Base-by-base conservation (phyloP, 2,888 invertebrate genomes). In the Drosophila quinaria region DNA sequence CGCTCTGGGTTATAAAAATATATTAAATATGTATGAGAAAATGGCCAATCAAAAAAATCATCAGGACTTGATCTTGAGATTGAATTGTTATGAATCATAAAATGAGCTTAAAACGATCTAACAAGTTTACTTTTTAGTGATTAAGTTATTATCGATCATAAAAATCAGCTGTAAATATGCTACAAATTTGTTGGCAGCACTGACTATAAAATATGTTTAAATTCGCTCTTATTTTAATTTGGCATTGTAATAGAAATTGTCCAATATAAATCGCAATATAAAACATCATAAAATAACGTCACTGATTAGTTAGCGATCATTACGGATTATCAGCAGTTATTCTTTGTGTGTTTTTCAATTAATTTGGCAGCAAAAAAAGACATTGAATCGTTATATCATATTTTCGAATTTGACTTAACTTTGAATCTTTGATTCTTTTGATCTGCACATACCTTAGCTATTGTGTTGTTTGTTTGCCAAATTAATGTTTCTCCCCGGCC, bases 381-480 rank as follows among this genome's bases (percentile, higher is more conserved):
- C 41, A 41, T 33, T 4, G 5, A 10, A 10, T 2, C 0, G 17
- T 44, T 55, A 39, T 54, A 47, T 39, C 35, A 65, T 35, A 42
- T 19, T 39, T 25, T 22, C 52, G 44, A 68, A 44, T 62, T 61
- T 58, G 42, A 25, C 37, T 19, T 63, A 61, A 63, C 55, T 62
- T 67, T 52, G 51, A 49, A 69, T 67, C 60, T 73, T 15, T 22
- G 42, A 42, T 19, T 33, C 19, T 49, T 29, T 13, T 67, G 56
- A 39, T 42, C 37, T 52, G 10, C 25, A 69, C 75, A 68, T 75
- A 75, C 77, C 78, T 77, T 37, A 50, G 58, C 61, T 68, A 47
- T 72, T 75, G 70, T 77, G 46, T 54, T 63, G 42, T 68, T 63
- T 76, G 42, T 47, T 73, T 56, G 63, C 51, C 75, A 75, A 76